Evolutionary conservation across 2,888 invertebrate genomes (phyloP), one percentile per base, ranked within the genome.

Genomic region (Spialia ferax): DNA sequence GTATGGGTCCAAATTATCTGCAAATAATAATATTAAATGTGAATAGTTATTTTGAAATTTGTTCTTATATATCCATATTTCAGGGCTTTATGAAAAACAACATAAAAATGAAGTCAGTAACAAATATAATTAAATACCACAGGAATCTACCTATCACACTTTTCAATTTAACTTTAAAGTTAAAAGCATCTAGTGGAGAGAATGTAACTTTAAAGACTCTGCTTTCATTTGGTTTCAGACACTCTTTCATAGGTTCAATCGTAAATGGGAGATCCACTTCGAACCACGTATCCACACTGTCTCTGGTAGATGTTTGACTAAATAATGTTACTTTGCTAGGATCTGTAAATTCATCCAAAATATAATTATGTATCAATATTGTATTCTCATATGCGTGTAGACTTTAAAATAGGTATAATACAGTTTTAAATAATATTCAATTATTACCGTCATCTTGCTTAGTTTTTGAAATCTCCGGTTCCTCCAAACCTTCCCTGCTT

Each of bases 131-230:
- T 26, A 7, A 42, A 42, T 42, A 4, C n/a, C n/a, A 45, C 7
- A 45, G 10, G 8, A 50, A 45, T n/a, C n/a, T 80, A 91, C 93
- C 93, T 74, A 93, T 91, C 5, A 71, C 66, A 76, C 92, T 89
- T 74, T 85, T 91, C 66, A 93, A 73, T 71, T 79, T 81, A 29
- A 91, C 86, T 81, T 83, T 89, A 68, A 94, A 95, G 57, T 92
- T 83, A 71, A 94, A 94, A 15, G 95, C 94, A 63, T 95, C 94
- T 20, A 89, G 77, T 0, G 96, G 96, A 2, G 91, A 82, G 81
- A 96, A 96, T 2, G 85, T 93, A 0, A 95, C 84, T 61, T 76
- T 89, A 72, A 94, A 95, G 10, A 77, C 75, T 65, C 81, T 72
- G 18, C 70, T 86, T 75, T 93, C 80, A 1, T 82, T 83, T 0